Evolutionary conservation across 2,113 vertebrate genomes (phyloP).

Genomic region (Daphoenositta chrysoptera): DNA sequence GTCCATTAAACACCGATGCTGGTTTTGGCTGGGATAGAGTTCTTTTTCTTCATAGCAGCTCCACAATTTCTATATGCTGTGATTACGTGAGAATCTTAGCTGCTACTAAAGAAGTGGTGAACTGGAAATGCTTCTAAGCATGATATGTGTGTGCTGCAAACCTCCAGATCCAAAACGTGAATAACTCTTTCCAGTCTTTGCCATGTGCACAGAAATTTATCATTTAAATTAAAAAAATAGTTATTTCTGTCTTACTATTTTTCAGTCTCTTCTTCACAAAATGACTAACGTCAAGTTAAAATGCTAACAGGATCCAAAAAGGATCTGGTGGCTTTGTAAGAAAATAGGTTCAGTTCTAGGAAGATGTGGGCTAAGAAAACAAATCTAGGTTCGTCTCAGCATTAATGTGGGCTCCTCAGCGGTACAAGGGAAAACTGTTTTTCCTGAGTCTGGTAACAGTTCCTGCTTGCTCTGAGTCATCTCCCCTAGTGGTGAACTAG

Average conservation of each 20-base stretch:
- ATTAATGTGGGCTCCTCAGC: constrained; percentile 9
- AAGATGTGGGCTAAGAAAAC: constrained; percentile 55
- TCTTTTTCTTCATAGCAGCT: background rate
- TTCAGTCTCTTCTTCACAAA: background rate
- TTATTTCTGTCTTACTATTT: background rate
- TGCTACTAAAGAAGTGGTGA: background rate
- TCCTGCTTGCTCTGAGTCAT: constrained; percentile 58
- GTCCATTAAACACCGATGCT: background rate
- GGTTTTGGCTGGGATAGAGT: background rate
- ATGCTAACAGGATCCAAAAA: background rate
- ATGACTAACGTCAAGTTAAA: background rate
- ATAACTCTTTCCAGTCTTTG: background rate
- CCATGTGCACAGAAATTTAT: background rate
- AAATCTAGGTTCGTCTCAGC: constrained; percentile 45
- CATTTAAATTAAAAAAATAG: background rate
- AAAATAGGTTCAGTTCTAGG: constrained; percentile 56
- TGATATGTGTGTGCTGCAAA: background rate
- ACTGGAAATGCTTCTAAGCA: background rate
- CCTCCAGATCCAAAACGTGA: background rate
- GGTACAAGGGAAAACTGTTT: background rate
- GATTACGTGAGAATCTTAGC: background rate
- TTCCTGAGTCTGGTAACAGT: constrained; percentile 45
- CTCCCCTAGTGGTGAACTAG: constrained; percentile 35
- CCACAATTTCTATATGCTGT: background rate
- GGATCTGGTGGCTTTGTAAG: constrained; percentile 17